Percentiles rank a stretch among this genome's conserved stretches.
phyloP scores from a whole-genome alignment of 2,113 vertebrate species.

The Leptodactylus fuscus region DNA sequence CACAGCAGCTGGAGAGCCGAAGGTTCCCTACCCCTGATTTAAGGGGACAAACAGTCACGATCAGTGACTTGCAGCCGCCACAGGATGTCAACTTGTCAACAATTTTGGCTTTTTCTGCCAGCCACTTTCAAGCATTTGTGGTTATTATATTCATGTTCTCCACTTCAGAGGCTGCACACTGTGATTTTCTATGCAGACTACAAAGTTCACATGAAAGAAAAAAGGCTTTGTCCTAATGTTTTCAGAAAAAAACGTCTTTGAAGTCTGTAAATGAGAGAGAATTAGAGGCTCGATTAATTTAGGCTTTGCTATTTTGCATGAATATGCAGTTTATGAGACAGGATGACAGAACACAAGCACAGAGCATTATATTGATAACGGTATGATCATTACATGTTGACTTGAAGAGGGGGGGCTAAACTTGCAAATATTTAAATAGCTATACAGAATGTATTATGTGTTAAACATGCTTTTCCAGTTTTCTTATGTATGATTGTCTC shows the following conservation, averaged over 20 bases:
- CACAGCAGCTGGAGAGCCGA: too few relatives aligned
- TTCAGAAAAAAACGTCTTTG: conserved; percentile 4
- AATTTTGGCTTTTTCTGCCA: neutral
- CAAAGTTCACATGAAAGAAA: conserved; percentile 32
- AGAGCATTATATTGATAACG: neutral
- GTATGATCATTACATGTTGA: neutral
- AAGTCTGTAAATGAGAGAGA: conserved; percentile 16
- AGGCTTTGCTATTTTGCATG: neutral
- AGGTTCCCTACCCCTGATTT: too few relatives aligned
- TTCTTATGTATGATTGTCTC: neutral
- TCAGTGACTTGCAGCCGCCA: too few relatives aligned
- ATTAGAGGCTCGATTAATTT: neutral
- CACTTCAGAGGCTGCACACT: neutral
- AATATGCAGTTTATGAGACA: neutral
- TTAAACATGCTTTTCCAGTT: neutral
- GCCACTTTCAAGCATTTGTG: neutral
- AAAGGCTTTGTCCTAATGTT: conserved; percentile 12
- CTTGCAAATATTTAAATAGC: neutral
- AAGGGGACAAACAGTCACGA: too few relatives aligned
- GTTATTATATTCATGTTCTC: neutral
- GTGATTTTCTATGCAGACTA: conserved; percentile 10
- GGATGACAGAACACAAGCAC: neutral
- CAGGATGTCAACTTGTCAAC: too few relatives aligned
- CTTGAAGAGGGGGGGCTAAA: neutral
- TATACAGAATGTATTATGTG: neutral